Evolutionary conservation across 2,113 vertebrate genomes (phyloP).

Genomic region (Chloroceryle aenea): DNA sequence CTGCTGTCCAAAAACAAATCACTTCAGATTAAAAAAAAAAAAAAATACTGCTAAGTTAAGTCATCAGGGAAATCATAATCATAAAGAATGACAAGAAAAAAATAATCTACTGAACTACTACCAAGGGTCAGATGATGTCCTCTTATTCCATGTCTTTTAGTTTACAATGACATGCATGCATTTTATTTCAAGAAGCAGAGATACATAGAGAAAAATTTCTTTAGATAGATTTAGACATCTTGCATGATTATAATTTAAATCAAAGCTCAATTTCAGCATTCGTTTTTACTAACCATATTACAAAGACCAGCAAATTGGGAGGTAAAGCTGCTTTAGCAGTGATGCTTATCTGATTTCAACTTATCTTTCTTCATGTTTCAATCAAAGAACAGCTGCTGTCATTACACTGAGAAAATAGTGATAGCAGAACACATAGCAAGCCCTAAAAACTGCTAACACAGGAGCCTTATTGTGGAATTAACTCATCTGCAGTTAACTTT

Average conservation of each 20-base stretch:
- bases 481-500: slow-evolving; percentile 15
- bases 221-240: slow-evolving; percentile 61
- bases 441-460: slow-evolving; percentile 23
- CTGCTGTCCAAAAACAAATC: slow-evolving; percentile 28
- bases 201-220: slow-evolving; percentile 51
- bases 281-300: slow-evolving; percentile 62
- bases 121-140: slow-evolving; percentile 37
- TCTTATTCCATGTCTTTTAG: background rate
- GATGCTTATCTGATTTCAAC: slow-evolving; percentile 75
- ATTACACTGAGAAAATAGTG: slow-evolving; percentile 13
- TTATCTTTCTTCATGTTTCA: slow-evolving; percentile 81
- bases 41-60: background rate
- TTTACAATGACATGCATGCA: background rate
- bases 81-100: slow-evolving; percentile 46
- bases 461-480: slow-evolving; percentile 41
- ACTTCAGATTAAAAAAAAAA: background rate
- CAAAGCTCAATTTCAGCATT: slow-evolving; percentile 74
- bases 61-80: slow-evolving; percentile 60
- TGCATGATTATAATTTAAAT: slow-evolving; percentile 69
- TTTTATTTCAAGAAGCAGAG: slow-evolving; percentile 3
- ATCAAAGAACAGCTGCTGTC: slow-evolving; percentile 73
- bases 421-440: background rate
- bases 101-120: slow-evolving; percentile 14
- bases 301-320: slow-evolving; percentile 72
- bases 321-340: slow-evolving; percentile 68